Evolutionary conservation across 2,797 vertebrate species (phyloP).

Genomic region (Coccyzus lansbergi): DNA sequence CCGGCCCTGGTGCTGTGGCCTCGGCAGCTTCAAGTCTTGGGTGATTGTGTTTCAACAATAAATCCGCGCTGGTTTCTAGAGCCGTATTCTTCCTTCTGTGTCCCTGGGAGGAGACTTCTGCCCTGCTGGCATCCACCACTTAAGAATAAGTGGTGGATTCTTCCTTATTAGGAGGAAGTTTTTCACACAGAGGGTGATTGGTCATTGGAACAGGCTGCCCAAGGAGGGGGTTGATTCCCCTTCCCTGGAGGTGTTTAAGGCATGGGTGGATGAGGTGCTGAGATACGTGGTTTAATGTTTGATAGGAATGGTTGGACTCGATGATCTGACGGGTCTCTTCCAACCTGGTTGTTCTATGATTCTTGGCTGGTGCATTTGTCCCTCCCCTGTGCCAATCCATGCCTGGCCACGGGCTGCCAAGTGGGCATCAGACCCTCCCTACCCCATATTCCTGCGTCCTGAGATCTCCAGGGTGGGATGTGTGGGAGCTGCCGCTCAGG

Average conservation of each 20-base stretch:
- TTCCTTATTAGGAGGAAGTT: too few species aligned
- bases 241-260: too few species aligned
- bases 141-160: too few species aligned
- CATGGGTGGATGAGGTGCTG: too few species aligned
- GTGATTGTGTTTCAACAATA: constrained; percentile 40
- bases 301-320: too few species aligned
- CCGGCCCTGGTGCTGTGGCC: rapidly evolving
- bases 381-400: too few species aligned
- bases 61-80: constrained; percentile 56
- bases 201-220: too few species aligned
- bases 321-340: too few species aligned
- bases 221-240: too few species aligned
- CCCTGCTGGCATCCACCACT: rapidly evolving
- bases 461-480: rapidly evolving
- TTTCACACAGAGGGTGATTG: too few species aligned
- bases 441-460: rapidly evolving
- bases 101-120: not conserved
- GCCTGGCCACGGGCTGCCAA: rapidly evolving
- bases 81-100: rapidly evolving
- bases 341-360: too few species aligned
- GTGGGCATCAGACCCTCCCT: not conserved
- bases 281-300: too few species aligned
- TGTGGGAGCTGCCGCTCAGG: not conserved
- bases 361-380: rapidly evolving
- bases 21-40: not conserved